phyloP scores from a whole-genome alignment of 2,113 vertebrate genomes.

The Elachura formosa region DNA sequence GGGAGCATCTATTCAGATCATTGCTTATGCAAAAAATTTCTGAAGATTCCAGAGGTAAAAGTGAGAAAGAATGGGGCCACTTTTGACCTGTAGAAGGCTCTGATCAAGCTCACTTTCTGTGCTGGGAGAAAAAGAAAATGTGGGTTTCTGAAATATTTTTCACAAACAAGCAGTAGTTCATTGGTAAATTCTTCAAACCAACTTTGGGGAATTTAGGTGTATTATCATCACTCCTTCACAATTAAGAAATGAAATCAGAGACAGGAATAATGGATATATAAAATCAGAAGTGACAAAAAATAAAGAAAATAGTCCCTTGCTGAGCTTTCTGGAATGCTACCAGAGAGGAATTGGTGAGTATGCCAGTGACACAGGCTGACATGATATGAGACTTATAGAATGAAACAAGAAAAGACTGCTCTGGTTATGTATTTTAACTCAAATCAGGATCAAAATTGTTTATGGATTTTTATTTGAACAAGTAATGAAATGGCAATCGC shows the following conservation, averaged over 20 bases:
- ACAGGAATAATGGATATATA: not conserved
- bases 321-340: not conserved
- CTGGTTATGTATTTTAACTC: not conserved
- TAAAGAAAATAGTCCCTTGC: not conserved
- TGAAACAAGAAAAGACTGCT: not conserved
- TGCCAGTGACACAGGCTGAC: not conserved
- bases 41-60: not conserved
- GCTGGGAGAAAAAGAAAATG: not conserved
- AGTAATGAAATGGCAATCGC: not conserved
- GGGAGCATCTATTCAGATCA: not conserved
- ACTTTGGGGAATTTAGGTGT: not conserved
- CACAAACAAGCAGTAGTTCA: not conserved
- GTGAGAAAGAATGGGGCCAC: not conserved
- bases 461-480: not conserved
- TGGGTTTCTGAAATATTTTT: not conserved
- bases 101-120: not conserved
- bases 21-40: not conserved
- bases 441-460: not conserved
- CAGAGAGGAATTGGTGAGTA: not conserved
- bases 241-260: not conserved
- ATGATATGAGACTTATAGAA: not conserved
- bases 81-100: not conserved
- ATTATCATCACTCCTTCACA: not conserved
- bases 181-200: not conserved
- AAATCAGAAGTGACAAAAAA: not conserved